Evolutionary conservation across 2,797 vertebrate species (phyloP).

Genomic region (Eulemur coronatus): DNA sequence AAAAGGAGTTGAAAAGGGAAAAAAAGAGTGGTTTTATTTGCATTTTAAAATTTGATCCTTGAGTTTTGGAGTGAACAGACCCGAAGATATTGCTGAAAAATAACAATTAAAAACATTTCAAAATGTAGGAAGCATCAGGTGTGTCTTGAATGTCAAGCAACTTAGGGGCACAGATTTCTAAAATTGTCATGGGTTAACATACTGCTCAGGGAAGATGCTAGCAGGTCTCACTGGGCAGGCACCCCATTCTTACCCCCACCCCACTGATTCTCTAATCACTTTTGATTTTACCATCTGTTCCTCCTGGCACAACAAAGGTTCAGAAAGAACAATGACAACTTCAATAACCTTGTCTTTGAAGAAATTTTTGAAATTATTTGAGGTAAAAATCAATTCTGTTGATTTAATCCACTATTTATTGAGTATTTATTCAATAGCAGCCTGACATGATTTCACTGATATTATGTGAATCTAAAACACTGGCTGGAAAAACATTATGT

Average conservation of each 20-base stretch:
- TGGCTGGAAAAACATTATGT: neutral
- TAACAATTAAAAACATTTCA: neutral
- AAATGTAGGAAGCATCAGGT: neutral
- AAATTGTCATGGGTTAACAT: slow-evolving; percentile 6
- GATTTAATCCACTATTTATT: slow-evolving; percentile 47
- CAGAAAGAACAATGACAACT: slow-evolving; percentile 54
- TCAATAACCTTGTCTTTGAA: slow-evolving; percentile 50
- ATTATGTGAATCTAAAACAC: neutral
- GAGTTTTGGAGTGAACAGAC: neutral
- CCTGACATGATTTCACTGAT: neutral
- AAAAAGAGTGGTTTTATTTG: neutral
- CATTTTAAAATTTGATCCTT: slow-evolving; percentile 8
- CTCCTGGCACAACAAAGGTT: slow-evolving; percentile 48
- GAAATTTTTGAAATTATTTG: slow-evolving; percentile 40
- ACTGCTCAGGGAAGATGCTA: neutral
- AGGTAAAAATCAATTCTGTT: slow-evolving; percentile 38
- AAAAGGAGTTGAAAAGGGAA: neutral
- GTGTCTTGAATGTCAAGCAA: neutral
- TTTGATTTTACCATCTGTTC: slow-evolving; percentile 73
- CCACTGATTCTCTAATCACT: slow-evolving; percentile 55
- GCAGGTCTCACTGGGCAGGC: neutral
- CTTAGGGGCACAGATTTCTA: neutral
- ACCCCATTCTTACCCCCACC: neutral
- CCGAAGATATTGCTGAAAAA: neutral
- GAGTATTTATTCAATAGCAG: neutral